phyloP scores from a whole-genome alignment of 2,888 invertebrate genomes.

The Lepeophtheirus nordmannii region DNA sequence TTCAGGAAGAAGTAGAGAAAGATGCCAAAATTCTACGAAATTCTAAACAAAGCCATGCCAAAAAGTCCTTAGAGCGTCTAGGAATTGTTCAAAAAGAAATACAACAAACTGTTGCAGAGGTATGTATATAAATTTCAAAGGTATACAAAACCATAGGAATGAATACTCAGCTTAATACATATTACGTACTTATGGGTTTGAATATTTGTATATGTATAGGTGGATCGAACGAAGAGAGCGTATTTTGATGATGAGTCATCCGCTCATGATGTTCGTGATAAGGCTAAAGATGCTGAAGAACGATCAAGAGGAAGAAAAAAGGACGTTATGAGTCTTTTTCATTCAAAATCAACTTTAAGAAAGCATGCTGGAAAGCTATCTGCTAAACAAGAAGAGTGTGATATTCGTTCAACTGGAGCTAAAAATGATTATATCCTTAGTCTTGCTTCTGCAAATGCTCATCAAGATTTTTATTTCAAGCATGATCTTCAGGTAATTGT shows the following conservation, averaged over 20 bases:
- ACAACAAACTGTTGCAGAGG: conserved; percentile 50
- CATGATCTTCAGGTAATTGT: conserved; percentile 70
- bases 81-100: conserved; percentile 75
- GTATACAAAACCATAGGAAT: background rate
- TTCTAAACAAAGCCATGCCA: conserved; percentile 64
- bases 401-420: conserved; percentile 83
- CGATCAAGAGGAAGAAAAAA: conserved; percentile 33
- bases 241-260: conserved; percentile 92
- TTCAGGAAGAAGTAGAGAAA: conserved; percentile 84
- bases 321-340: conserved; percentile 21
- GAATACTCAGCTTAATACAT: background rate
- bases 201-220: too few relatives aligned
- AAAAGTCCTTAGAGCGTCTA: conserved; percentile 65
- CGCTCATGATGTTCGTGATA: conserved; percentile 84
- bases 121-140: background rate
- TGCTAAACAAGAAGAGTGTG: conserved; percentile 70
- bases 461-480: conserved; percentile 74
- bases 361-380: conserved; percentile 45
- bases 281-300: conserved; percentile 86
- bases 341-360: conserved; percentile 14
- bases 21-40: conserved; percentile 69
- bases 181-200: too few relatives aligned
- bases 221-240: conserved; percentile 82
- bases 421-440: conserved; percentile 84
- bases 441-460: conserved; percentile 81